Conservation (phyloP, 2,113 vertebrate genomes). For the Anguilla japonica region DNA sequence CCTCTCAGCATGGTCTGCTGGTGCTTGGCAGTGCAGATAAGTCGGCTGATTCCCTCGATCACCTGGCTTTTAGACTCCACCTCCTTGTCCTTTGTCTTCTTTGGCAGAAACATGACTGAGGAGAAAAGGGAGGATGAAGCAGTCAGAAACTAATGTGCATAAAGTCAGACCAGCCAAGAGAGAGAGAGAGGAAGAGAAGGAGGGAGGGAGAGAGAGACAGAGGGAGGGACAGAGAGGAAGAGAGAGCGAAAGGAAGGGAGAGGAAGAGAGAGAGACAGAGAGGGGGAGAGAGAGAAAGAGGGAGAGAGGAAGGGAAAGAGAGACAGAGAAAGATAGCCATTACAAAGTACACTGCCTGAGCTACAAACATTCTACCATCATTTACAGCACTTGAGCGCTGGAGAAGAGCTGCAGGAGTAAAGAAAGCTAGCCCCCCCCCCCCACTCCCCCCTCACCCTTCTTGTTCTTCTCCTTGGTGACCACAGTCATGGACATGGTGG, state of each 20-base stretch:
- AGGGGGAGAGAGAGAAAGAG: too few species aligned
- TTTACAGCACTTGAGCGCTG: too few species aligned
- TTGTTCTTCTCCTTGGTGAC: slow-evolving; percentile 99
- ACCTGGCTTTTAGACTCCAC: slow-evolving; percentile 93
- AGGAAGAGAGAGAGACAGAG: too few species aligned
- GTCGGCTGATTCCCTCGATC: slow-evolving; percentile 93
- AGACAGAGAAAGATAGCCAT: too few species aligned
- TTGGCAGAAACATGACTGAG: slow-evolving; percentile 96
- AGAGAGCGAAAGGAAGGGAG: too few species aligned
- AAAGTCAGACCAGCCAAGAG: not conserved
- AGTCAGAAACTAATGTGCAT: slow-evolving; percentile 11
- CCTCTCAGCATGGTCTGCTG: slow-evolving; percentile 97
- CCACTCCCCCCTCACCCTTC: slow-evolving; percentile 88
- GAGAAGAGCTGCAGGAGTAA: not conserved
- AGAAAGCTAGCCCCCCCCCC: not conserved
- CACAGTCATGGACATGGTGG: slow-evolving; percentile 94
- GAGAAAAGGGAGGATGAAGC: slow-evolving; percentile 19
- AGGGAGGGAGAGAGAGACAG: too few species aligned
- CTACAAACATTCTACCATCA: too few species aligned
- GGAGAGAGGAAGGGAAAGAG: too few species aligned
- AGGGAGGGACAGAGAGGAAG: too few species aligned
- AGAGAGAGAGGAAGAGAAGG: too few species aligned
- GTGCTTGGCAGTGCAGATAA: slow-evolving; percentile 97
- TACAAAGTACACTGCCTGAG: too few species aligned
- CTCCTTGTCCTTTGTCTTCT: slow-evolving; percentile 96